A percentile compares a stretch with the other conserved stretches of the same genome.
Evolutionary conservation across 2,797 vertebrate species (phyloP).

Genomic region (Lacerta viridis): DNA sequence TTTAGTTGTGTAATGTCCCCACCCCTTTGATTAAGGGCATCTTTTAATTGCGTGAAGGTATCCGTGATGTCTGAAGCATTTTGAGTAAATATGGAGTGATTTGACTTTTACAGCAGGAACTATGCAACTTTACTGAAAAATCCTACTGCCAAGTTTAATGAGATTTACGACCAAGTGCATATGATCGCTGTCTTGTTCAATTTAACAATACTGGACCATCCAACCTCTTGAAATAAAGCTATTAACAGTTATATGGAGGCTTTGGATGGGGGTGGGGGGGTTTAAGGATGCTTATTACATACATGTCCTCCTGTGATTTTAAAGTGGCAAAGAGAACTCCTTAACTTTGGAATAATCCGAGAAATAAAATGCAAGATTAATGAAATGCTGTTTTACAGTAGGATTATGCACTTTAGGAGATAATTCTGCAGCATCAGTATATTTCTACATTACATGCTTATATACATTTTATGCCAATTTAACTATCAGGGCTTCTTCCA

Average conservation of each 20-base stretch:
- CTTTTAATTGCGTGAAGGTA: conserved; percentile 81
- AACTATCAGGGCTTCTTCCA: neutral
- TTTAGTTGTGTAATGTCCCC: conserved; percentile 49
- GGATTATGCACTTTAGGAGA: neutral
- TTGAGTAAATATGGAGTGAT: conserved; percentile 77
- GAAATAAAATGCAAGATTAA: neutral
- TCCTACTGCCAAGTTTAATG: neutral
- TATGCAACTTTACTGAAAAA: neutral
- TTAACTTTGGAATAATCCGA: neutral
- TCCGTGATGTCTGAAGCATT: conserved; percentile 76
- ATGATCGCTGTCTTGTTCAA: conserved; percentile 69
- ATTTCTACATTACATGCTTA: neutral
- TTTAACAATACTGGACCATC: conserved; percentile 78
- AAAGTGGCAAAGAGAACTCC: conserved; percentile 31
- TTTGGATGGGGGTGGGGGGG: conserved; percentile 5
- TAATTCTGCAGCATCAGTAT: neutral
- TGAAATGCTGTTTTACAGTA: neutral
- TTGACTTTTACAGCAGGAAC: conserved; percentile 72
- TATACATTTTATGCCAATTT: neutral
- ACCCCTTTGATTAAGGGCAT: conserved; percentile 72
- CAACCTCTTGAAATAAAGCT: conserved; percentile 69
- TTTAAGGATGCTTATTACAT: conserved; percentile 66
- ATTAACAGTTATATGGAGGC: conserved; percentile 73
- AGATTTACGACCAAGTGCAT: conserved; percentile 4
- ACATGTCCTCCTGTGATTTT: conserved; percentile 36